A percentile compares a stretch with the other conserved stretches of the same genome.
Evolutionary conservation across 2,113 vertebrate species (phyloP).

Genomic region (Mobula hypostoma): DNA sequence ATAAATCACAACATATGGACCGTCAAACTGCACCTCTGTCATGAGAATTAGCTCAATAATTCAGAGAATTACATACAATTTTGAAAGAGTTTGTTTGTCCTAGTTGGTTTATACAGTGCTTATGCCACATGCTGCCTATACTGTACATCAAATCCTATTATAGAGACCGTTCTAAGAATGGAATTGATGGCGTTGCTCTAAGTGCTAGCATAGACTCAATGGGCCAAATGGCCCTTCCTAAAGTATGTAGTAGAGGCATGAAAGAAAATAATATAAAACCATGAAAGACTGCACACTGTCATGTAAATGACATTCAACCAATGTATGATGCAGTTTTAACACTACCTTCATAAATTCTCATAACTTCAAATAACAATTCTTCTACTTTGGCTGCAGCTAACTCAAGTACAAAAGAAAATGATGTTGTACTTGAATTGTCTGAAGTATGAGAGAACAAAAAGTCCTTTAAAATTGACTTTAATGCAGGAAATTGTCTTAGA

Average conservation of each 20-base stretch:
- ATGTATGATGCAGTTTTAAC: not conserved
- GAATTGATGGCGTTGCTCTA: no score
- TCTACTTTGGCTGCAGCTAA: not conserved
- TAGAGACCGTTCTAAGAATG: no score
- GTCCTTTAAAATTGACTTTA: not conserved
- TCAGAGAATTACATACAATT: not conserved
- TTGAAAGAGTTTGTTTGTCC: not conserved
- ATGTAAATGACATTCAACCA: not conserved
- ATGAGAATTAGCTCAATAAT: not conserved
- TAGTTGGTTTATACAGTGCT: not conserved
- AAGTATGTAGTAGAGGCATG: no score
- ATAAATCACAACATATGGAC: not conserved
- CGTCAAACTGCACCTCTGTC: not conserved
- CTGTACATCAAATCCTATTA: no score
- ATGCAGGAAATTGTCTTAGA: not conserved
- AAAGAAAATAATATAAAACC: no score
- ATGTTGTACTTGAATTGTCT: not conserved
- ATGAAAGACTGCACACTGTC: not conserved
- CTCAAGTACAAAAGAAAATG: not conserved
- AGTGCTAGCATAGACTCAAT: no score
- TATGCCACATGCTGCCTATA: no score
- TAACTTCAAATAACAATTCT: not conserved
- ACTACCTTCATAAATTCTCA: not conserved
- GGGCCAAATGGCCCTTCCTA: no score
- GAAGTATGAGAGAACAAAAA: not conserved